Evolutionary conservation across 2,797 vertebrate genomes (phyloP).

Genomic region (Malacoctenus gilli): DNA sequence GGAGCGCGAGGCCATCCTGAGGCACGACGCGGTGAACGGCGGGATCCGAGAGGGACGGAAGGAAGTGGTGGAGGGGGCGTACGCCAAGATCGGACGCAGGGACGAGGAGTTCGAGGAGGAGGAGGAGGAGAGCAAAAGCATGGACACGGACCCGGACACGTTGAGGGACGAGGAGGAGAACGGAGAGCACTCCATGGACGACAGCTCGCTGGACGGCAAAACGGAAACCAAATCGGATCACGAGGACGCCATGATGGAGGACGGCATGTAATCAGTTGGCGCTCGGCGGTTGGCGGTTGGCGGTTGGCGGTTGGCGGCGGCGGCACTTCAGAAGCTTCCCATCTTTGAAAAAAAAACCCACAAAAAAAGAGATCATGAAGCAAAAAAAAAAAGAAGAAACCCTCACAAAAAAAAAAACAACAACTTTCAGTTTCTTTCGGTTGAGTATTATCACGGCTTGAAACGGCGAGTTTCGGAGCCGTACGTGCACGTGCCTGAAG

Average conservation of each 20-base stretch:
- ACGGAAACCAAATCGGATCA: constrained; percentile 99
- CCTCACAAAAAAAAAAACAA: constrained; percentile 10
- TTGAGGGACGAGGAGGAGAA: constrained; percentile 97
- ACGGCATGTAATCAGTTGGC: constrained; percentile 94
- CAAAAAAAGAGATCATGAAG: too few species aligned
- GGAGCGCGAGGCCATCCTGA: constrained; percentile 87
- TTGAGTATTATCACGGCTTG: constrained; percentile 91
- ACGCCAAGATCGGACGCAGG: constrained; percentile 90
- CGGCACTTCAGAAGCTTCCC: constrained; percentile 86
- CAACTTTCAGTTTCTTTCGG: constrained; percentile 76
- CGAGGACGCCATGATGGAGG: constrained; percentile 94
- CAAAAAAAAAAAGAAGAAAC: too few species aligned
- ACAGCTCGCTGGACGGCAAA: constrained; percentile 98
- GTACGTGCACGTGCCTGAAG: constrained; percentile 97
- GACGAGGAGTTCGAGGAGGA: constrained; percentile 97
- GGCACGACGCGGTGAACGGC: constrained; percentile 83
- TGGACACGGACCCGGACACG: constrained; percentile 98
- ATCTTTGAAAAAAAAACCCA: too few species aligned
- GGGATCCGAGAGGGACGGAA: constrained; percentile 92
- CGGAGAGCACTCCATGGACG: constrained; percentile 98
- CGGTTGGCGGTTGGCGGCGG: constrained; percentile 83
- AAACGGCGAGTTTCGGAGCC: constrained; percentile 89
- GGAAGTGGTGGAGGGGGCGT: constrained; percentile 90
- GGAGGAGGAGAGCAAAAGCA: constrained; percentile 97
- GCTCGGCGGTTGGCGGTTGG: constrained; percentile 62